These are phyloP conservation scores for Theonella swinhoei DNA, from an alignment of 37 sponge, comb jelly and placozoan genomes.

Conservation along the genomic window DNA sequence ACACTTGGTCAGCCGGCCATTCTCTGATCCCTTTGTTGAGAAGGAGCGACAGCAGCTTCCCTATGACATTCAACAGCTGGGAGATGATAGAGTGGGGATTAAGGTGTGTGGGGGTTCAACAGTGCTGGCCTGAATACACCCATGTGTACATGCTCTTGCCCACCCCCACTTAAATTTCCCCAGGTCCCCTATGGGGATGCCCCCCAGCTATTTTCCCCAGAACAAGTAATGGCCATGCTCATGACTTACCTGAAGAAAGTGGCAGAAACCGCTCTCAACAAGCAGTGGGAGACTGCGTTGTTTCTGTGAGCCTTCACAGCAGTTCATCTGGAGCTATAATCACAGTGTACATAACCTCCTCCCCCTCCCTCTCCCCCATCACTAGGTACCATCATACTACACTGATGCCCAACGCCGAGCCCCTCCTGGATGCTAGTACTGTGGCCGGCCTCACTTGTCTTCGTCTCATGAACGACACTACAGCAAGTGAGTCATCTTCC, in stretches of 20 bases:
- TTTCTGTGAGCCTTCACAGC: conserved; percentile 73
- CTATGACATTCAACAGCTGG: conserved; percentile 61
- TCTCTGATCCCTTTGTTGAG: conserved; percentile 89
- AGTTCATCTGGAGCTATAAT: neutral
- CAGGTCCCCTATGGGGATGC: conserved; percentile 78
- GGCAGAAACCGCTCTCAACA: conserved; percentile 76
- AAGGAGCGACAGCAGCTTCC: conserved; percentile 60
- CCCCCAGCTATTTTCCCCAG: conserved; percentile 67
- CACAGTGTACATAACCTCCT: too few relatives aligned
- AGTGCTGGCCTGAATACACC: too few relatives aligned
- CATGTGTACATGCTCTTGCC: too few relatives aligned
- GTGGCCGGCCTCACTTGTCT: conserved; percentile 91
- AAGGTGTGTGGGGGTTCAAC: conserved; percentile 66
- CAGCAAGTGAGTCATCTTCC: conserved; percentile 70
- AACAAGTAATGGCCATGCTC: conserved; percentile 82
- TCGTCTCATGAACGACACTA: conserved; percentile 94
- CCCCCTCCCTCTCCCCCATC: neutral
- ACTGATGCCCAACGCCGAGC: conserved; percentile 94
- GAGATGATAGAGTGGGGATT: conserved; percentile 74
- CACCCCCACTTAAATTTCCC: too few relatives aligned
- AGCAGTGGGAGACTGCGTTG: conserved; percentile 90
- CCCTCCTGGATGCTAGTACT: conserved; percentile 81
- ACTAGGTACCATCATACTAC: conserved; percentile 92
- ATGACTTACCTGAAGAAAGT: conserved; percentile 81
- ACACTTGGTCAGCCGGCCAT: conserved; percentile 80